Base-by-base conservation (phyloP, 2,113 vertebrate genomes). In the Colinus virginianus region DNA sequence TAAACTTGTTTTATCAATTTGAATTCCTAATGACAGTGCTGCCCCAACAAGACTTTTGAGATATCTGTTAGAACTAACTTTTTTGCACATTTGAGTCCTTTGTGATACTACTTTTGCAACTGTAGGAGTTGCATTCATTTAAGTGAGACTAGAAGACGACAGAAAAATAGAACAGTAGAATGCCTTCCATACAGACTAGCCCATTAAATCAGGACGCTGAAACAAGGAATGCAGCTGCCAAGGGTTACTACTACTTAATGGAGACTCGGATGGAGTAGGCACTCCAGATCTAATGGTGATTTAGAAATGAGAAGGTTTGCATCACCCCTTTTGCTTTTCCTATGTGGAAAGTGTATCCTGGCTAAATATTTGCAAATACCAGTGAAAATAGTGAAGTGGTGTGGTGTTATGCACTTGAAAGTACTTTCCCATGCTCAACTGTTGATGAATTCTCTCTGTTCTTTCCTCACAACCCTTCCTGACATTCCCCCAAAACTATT, bases 31-130 rank as follows among this genome's bases (percentile, higher is more conserved):
- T 53, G 28, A 38, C 34, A 72, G 66, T 18, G 45, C 30, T 53
- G 7, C 45, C 87, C 0, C 0, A 0, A 64, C 25, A 40, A 20
- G 15, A 67, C 76, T 84, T 59, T 72, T 40, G 46, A 1, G 30
- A 12, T 36, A 10, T 45, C 18, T 61, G 17, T 51, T 69, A 53
- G 30, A 78, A 16, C 17, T 68, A 40, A 43, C 84, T 90, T 86
- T 86, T 81, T 86, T 67, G 16, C 34, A 84, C 43, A 36, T 87
- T 90, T 79, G 85, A 67, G 32, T 28, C 9, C 43, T 46, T 75
- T 0, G 0, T 71, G 20, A 56, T 78, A 22, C 25, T 86, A 13
- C 46, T 46, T 77, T 12, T 16, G 53, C 1, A 4, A 17, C 13
- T 74, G 53, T 34, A 88, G 38, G 15, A 88, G 21, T 14, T 69